These are phyloP conservation scores for Prionchulus punctatus DNA, from an alignment of 2,888 invertebrate species.

Conservation along the genomic window DNA sequence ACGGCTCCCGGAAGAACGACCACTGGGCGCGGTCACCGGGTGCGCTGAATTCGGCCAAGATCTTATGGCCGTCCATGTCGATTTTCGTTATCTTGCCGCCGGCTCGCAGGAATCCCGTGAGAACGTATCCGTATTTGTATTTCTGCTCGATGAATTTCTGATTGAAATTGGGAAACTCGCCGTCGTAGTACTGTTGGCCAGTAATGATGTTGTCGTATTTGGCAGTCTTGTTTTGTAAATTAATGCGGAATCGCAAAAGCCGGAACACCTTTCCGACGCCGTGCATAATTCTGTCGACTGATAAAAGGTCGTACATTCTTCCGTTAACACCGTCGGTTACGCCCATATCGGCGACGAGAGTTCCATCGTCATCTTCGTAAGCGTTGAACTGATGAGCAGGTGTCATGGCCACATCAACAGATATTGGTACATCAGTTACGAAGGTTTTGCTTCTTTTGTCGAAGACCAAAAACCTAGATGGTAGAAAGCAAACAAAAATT, in stretches of 20 bases:
- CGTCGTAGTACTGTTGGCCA: too few species aligned
- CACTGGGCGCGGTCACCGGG: neutral
- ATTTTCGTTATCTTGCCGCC: too few species aligned
- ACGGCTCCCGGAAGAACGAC: constrained; percentile 18
- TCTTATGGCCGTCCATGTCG: too few species aligned
- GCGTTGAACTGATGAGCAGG: constrained; percentile 30
- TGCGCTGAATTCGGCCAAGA: neutral
- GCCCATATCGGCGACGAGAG: constrained; percentile 14
- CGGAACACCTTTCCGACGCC: too few species aligned
- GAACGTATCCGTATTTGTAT: constrained; percentile 22
- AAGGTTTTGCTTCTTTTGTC: neutral
- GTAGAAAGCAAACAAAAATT: too few species aligned
- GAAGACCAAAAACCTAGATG: constrained; percentile 1
- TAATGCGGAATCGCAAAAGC: too few species aligned
- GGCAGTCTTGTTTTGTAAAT: too few species aligned
- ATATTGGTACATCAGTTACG: too few species aligned
- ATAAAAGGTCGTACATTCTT: constrained; percentile 28
- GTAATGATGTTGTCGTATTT: too few species aligned
- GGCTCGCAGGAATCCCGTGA: constrained; percentile 3
- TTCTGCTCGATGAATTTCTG: constrained; percentile 24
- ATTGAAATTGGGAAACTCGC: constrained; percentile 31
- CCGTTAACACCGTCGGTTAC: constrained; percentile 30
- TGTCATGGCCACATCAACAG: constrained; percentile 13
- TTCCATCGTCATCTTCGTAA: constrained; percentile 2
- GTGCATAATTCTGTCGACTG: constrained; percentile 29